Conservation (phyloP, 2,113 vertebrate genomes). For the Dipodomys ordii region DNA sequence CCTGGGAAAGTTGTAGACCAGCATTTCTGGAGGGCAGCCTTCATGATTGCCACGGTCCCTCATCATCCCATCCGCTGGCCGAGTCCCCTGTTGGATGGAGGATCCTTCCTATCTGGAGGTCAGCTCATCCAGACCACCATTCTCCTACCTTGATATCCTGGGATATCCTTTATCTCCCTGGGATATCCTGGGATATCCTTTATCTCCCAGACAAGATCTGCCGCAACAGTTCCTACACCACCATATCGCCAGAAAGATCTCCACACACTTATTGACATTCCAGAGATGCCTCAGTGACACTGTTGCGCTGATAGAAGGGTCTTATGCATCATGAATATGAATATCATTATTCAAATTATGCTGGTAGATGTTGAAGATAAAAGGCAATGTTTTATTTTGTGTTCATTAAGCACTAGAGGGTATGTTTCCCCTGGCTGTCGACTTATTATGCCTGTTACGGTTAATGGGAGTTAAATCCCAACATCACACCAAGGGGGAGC, state of each 20-base stretch:
- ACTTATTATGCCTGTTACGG: conserved; percentile 70
- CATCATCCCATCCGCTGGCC: neutral
- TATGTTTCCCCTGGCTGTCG: conserved; percentile 48
- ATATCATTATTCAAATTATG: conserved; percentile 77
- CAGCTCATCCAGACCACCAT: neutral
- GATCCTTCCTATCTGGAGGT: neutral
- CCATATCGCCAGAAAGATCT: neutral
- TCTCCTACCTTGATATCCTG: neutral
- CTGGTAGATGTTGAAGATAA: conserved; percentile 77
- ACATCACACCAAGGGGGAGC: conserved; percentile 65
- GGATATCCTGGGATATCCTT: neutral
- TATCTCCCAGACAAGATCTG: neutral
- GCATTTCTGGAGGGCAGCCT: neutral
- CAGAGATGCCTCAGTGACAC: conserved; percentile 27
- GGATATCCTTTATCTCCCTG: neutral
- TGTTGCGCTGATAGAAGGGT: conserved; percentile 50
- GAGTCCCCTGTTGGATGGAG: neutral
- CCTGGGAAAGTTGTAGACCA: neutral
- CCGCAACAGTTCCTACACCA: neutral
- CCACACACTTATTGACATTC: neutral
- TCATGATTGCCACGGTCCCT: neutral
- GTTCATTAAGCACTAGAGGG: conserved; percentile 73
- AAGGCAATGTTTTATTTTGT: conserved; percentile 78
- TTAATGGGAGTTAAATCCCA: conserved; percentile 64
- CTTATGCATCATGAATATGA: conserved; percentile 51